Conservation (phyloP, 1,140 invertebrate genomes). For the Berghia stephanieae region DNA sequence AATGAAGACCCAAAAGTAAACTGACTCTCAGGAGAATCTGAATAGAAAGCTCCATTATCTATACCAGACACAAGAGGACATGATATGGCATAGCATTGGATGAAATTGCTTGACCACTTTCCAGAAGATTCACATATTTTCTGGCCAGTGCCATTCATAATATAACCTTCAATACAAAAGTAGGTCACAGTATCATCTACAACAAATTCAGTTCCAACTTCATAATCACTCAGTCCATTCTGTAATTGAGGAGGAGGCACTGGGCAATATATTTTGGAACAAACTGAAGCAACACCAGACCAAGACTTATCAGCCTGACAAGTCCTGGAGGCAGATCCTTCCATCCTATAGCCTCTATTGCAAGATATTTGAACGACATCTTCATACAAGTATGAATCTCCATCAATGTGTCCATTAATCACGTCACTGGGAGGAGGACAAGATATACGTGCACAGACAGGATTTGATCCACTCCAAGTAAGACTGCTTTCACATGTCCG, state of each 20-base stretch:
- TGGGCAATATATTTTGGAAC: conserved; percentile 53
- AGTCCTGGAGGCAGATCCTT: conserved; percentile 42
- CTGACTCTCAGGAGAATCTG: conserved; percentile 31
- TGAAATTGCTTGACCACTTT: conserved; percentile 72
- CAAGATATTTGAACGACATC: conserved; percentile 45
- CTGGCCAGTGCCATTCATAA: conserved; percentile 33
- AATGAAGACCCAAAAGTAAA: conserved; percentile 47
- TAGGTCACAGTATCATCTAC: conserved; percentile 39
- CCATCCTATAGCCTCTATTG: conserved; percentile 56
- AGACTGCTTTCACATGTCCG: conserved; percentile 59
- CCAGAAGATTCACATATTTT: conserved; percentile 81
- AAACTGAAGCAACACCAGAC: conserved; percentile 52
- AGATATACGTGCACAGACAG: conserved; percentile 41
- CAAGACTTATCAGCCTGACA: conserved; percentile 54
- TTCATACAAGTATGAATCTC: conserved; percentile 55
- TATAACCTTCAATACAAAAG: conserved; percentile 51
- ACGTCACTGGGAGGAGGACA: conserved; percentile 47
- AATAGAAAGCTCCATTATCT: conserved; percentile 42
- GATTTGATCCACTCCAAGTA: conserved; percentile 63
- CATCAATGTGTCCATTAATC: conserved; percentile 42
- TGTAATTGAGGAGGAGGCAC: conserved; percentile 51
- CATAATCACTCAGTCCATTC: conserved; percentile 35
- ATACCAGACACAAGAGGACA: conserved; percentile 47
- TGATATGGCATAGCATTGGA: conserved; percentile 57
- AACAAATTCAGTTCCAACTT: no score